These are phyloP conservation scores for Andrena marginata DNA, from an alignment of 2,888 invertebrate species.

Conservation along the genomic window DNA sequence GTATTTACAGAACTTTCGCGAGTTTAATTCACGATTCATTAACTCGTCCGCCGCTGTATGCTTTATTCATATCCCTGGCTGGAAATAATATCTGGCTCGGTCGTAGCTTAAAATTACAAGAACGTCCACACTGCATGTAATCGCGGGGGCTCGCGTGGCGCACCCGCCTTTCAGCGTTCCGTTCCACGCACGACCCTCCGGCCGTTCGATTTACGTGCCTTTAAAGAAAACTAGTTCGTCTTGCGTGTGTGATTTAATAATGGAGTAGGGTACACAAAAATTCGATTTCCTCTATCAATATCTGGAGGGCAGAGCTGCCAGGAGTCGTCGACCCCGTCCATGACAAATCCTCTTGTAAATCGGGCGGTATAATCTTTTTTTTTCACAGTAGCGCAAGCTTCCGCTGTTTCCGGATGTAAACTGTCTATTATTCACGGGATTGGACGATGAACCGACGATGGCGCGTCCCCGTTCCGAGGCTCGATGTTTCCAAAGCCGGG, in stretches of 20 bases:
- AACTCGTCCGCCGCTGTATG: not conserved
- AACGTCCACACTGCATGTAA: not conserved
- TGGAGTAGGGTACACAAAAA: conserved; percentile 48
- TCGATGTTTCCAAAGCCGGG: conserved; percentile 10
- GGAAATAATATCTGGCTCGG: conserved; percentile 4
- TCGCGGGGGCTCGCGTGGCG: not conserved
- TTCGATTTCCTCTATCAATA: conserved; percentile 57
- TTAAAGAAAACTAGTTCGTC: conserved; percentile 48
- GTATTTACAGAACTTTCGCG: not conserved
- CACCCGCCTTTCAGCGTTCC: not conserved
- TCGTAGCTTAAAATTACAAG: conserved; percentile 19
- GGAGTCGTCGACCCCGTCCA: conserved; percentile 1
- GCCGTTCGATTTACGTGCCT: conserved; percentile 30
- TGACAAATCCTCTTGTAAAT: conserved; percentile 60
- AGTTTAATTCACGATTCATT: conserved; percentile 12
- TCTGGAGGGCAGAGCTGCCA: conserved; percentile 3
- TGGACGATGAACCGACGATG: conserved; percentile 35
- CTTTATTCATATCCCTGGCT: conserved; percentile 2
- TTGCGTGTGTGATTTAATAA: conserved; percentile 55
- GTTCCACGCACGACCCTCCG: not conserved
- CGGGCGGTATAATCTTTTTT: conserved; percentile 42
- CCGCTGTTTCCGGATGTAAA: conserved; percentile 54
- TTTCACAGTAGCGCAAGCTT: conserved; percentile 40
- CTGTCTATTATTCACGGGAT: conserved; percentile 61
- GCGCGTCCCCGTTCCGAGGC: conserved; percentile 7